Conservation (phyloP, 2,888 invertebrate species). For the Parnassius glacialis region DNA sequence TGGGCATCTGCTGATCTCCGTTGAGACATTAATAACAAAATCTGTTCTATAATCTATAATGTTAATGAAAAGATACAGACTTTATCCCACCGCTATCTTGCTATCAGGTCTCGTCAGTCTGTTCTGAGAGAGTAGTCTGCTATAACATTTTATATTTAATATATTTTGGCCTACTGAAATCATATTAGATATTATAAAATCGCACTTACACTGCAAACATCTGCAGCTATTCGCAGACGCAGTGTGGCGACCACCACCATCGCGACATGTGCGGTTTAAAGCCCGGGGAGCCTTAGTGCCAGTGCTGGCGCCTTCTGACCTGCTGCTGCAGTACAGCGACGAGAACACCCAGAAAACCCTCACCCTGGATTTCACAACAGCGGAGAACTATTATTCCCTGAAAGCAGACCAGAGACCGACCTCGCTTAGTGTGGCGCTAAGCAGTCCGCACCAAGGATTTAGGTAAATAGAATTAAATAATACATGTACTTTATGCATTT, state of each 20-base stretch:
- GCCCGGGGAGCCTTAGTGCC: conserved; percentile 61
- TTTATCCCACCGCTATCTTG: too few relatives aligned
- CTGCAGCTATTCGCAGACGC: conserved; percentile 65
- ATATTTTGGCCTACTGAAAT: too few relatives aligned
- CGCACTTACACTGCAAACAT: too few relatives aligned
- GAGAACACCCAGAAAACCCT: conserved; percentile 47
- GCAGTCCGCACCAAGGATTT: conserved; percentile 63
- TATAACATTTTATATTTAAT: too few relatives aligned
- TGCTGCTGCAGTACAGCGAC: conserved; percentile 52
- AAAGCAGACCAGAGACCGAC: conserved; percentile 57
- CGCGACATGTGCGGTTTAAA: conserved; percentile 67
- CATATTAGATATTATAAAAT: too few relatives aligned
- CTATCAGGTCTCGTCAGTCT: too few relatives aligned
- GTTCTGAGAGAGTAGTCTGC: too few relatives aligned
- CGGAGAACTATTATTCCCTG: conserved; percentile 57
- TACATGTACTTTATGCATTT: too few relatives aligned
- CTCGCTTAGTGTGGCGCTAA: conserved; percentile 54
- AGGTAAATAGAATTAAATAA: conserved; percentile 43
- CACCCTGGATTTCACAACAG: conserved; percentile 51
- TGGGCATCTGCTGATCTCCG: too few relatives aligned
- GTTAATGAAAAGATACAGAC: too few relatives aligned
- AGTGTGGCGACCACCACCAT: conserved; percentile 71
- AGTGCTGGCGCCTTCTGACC: conserved; percentile 55
- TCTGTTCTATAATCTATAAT: too few relatives aligned
- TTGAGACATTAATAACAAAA: too few relatives aligned